Evolutionary conservation across 2,797 vertebrate species (phyloP).

Genomic region (Bradypodion ventrale): DNA sequence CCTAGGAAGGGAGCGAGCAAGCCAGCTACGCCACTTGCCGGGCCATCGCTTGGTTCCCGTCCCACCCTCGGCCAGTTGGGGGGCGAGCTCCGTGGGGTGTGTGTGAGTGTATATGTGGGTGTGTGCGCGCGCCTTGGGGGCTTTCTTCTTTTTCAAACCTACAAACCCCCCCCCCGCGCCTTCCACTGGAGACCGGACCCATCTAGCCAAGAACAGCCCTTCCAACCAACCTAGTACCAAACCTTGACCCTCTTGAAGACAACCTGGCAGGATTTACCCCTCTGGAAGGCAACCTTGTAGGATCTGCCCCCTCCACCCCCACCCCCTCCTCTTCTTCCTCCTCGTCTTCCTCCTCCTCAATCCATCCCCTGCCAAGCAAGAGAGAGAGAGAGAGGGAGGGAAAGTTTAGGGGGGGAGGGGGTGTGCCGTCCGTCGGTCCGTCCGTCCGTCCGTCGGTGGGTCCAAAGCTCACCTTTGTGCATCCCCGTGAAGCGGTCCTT

Average conservation of each 20-base stretch:
- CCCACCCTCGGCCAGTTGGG: constrained; percentile 29
- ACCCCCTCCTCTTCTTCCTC: constrained; percentile 4
- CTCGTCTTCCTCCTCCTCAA: constrained; percentile 14
- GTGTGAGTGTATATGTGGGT: background rate
- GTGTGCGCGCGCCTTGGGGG: no score
- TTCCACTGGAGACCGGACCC: constrained; percentile 1
- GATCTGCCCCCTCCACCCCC: constrained; percentile 35
- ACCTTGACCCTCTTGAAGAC: constrained; percentile 45
- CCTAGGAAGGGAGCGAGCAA: background rate
- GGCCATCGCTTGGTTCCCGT: background rate
- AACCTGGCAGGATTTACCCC: constrained; percentile 26
- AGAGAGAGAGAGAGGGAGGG: background rate
- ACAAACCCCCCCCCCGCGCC: background rate
- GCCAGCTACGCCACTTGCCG: background rate
- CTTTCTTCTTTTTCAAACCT: constrained; percentile 6
- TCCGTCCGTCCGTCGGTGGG: no score
- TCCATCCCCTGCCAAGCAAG: constrained; percentile 48
- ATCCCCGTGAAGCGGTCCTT: constrained; percentile 99
- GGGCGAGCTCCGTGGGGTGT: background rate
- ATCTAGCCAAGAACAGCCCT: background rate
- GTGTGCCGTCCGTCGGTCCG: no score
- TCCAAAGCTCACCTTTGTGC: constrained; percentile 98
- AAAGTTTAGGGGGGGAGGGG: no score
- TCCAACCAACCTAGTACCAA: background rate
- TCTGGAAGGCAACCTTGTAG: constrained; percentile 39